These are phyloP conservation scores for Bicyclus anynana DNA, from an alignment of 1,140 invertebrate species.

Conservation along the genomic window DNA sequence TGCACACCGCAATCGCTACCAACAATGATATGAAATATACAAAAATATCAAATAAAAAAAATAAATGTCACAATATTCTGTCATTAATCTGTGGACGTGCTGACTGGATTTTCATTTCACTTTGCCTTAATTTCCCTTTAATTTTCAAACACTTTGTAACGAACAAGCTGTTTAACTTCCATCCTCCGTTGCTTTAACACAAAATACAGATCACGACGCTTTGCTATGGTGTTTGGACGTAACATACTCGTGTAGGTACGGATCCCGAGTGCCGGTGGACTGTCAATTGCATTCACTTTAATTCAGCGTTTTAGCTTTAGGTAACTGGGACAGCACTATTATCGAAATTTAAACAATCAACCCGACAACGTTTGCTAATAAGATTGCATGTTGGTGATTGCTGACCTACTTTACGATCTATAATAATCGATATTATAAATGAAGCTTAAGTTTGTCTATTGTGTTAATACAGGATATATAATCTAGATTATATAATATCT, in stretches of 20 bases:
- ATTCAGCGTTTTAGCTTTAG: background rate
- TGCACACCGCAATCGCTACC: no score
- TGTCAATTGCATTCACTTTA: slow-evolving; percentile 13
- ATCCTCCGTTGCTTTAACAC: background rate
- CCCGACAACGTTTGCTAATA: slow-evolving; percentile 1
- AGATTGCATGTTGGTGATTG: background rate
- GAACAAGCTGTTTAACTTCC: background rate
- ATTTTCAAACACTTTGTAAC: background rate
- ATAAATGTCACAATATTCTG: no score
- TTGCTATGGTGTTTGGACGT: background rate
- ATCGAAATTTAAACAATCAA: slow-evolving; percentile 12
- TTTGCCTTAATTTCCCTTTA: no score
- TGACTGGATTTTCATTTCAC: no score
- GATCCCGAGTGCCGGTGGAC: slow-evolving; percentile 10
- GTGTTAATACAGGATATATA: no score
- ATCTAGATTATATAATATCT: no score
- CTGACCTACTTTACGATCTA: background rate
- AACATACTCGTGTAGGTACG: background rate
- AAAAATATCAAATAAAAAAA: no score
- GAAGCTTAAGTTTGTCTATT: no score
- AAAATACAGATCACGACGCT: background rate
- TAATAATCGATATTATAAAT: background rate
- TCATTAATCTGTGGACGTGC: no score
- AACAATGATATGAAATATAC: no score
- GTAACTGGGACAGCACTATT: slow-evolving; percentile 10